Conservation (phyloP, 2,888 invertebrate species). For the Spisula solida region DNA sequence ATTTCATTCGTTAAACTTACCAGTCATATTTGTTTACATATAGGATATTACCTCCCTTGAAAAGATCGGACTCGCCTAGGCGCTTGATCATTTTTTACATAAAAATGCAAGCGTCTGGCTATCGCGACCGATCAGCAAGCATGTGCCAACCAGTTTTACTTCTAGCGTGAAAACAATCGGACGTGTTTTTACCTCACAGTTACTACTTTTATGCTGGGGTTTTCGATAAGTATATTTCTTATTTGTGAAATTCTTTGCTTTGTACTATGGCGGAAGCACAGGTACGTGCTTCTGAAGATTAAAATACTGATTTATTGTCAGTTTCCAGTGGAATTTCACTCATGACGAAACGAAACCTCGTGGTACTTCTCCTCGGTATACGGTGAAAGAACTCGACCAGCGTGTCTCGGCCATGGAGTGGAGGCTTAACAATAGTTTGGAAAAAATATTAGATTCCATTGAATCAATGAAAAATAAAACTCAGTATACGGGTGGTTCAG, state of each 20-base stretch:
- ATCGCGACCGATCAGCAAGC: background rate
- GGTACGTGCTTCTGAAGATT: background rate
- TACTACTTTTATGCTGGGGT: background rate
- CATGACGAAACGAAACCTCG: background rate
- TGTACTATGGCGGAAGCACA: background rate
- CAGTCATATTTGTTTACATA: background rate
- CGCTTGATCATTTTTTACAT: background rate
- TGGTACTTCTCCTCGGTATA: background rate
- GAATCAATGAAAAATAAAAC: background rate
- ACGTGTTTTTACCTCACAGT: slow-evolving; percentile 16
- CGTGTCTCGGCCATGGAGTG: background rate
- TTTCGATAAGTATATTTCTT: background rate
- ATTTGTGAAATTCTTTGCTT: background rate
- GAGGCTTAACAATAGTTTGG: background rate
- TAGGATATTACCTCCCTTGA: slow-evolving; percentile 8
- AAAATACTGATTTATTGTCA: background rate
- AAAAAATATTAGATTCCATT: background rate
- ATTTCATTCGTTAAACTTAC: slow-evolving; percentile 33
- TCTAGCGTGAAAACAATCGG: slow-evolving; percentile 24
- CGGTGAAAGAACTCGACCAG: background rate
- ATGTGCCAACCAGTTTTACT: slow-evolving; percentile 36
- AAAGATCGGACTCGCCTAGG: slow-evolving; percentile 4
- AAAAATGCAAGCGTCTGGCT: background rate
- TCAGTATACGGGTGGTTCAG: slow-evolving; percentile 19
- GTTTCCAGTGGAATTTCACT: background rate